Evolutionary conservation across 2,113 vertebrate species (phyloP), one percentile per base, ranked within the genome.

Genomic region (Zeus faber): DNA sequence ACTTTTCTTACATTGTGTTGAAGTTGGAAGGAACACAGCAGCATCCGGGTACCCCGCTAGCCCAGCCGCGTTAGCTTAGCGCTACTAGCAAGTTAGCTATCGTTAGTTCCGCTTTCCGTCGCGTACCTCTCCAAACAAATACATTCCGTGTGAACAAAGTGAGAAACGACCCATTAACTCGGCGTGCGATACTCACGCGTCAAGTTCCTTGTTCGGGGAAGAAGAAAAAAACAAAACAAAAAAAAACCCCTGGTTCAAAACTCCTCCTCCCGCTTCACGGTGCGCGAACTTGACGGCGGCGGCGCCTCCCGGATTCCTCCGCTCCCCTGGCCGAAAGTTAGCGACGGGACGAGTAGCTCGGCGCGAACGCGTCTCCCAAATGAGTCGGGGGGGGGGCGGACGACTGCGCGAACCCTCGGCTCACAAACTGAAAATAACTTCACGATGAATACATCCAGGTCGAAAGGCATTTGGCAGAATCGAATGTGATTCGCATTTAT

Each of bases 221-320:
- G n/a, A 13, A 35, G 8, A 35, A 4, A 3, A 14, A 5, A 35
- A 8, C 10, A 35, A 1, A 13, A 14, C 33, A 35, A 4, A n/a
- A n/a, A n/a, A n/a, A n/a, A n/a, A n/a, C n/a, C n/a, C n/a, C 4
- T 8, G 10, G 18, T 23, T 55, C 26, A 25, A 39, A 62, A 50
- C 76, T 78, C 80, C 82, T 79, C 82, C 84, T 77, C 79, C 82
- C 83, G 60, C 45, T 68, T 62, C 1, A 13, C 4, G 54, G 68
- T 67, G 61, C 70, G 72, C 58, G 17, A 67, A 74, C 58, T 77
- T 78, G 27, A 24, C 35, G 3, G 17, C 2, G 2, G 17, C 2
- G 20, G 17, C 18, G 57, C 67, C 72, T 80, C 72, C 54, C 53
- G 73, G 44, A 88, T 88, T 87, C 88, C 86, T 86, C 72, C 72